These are phyloP conservation scores for Puma concolor DNA, from an alignment of 2,113 vertebrate species.

Conservation along the genomic window DNA sequence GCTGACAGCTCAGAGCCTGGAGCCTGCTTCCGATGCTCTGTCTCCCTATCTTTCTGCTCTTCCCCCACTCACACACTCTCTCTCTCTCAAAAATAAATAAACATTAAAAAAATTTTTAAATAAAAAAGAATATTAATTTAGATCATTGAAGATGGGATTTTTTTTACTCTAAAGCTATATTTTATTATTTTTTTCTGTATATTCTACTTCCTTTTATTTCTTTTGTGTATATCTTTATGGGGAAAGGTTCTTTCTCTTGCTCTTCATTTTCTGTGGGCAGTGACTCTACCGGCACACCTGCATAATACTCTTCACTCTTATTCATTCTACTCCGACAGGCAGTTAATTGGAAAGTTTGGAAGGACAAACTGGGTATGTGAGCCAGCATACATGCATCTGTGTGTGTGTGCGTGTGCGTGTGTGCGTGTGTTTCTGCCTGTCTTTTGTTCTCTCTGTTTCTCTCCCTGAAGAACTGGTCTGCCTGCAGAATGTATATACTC, in stretches of 20 bases:
- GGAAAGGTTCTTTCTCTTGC: background rate
- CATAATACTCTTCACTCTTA: too few relatives aligned
- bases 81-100: too few relatives aligned
- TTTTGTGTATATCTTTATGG: background rate
- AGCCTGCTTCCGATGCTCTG: too few relatives aligned
- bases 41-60: too few relatives aligned
- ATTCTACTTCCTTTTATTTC: background rate
- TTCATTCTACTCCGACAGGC: background rate
- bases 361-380: background rate
- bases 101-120: too few relatives aligned
- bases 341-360: background rate
- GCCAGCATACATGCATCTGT: rapidly evolving
- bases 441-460: background rate
- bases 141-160: background rate
- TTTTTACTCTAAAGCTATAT: background rate
- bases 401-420: background rate
- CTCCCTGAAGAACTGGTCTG: background rate
- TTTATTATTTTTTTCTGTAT: background rate
- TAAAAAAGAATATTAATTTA: background rate
- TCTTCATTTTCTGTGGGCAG: background rate
- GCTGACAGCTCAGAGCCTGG: too few relatives aligned
- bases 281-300: rapidly evolving
- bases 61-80: too few relatives aligned
- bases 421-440: background rate
- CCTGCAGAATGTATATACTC: rapidly evolving